Evolutionary conservation across 1,140 invertebrate genomes (phyloP).

Genomic region (Proales similis): DNA sequence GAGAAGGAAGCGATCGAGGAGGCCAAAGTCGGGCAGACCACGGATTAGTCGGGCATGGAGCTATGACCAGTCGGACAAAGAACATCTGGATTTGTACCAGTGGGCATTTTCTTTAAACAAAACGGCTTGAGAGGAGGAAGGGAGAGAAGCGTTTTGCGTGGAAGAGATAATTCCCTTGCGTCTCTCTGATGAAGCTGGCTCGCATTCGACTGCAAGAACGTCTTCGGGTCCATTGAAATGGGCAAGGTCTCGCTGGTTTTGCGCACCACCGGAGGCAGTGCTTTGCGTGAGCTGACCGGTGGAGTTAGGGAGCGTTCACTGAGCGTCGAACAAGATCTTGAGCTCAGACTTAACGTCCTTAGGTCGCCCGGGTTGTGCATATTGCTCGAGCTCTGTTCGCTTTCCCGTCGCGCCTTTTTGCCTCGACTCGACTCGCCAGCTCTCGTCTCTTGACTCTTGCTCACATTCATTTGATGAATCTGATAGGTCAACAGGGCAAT

Average conservation of each 20-base stretch:
- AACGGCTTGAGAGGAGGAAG: slow-evolving; percentile 33
- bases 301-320: slow-evolving; percentile 14
- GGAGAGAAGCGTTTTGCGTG: slow-evolving; percentile 19
- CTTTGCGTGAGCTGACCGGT: slow-evolving; percentile 17
- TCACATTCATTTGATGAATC: slow-evolving; percentile 6
- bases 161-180: slow-evolving; percentile 18
- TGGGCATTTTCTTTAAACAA: too few species aligned
- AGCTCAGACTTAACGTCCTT: slow-evolving; percentile 5
- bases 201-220: slow-evolving; percentile 10
- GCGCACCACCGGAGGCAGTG: slow-evolving; percentile 18
- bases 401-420: not conserved
- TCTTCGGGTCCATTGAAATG: slow-evolving; percentile 18
- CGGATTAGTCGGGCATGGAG: too few species aligned
- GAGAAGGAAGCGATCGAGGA: too few species aligned
- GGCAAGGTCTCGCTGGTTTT: slow-evolving; percentile 1
- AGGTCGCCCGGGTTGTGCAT: not conserved
- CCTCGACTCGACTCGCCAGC: not conserved
- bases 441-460: not conserved
- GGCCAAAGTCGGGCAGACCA: too few species aligned
- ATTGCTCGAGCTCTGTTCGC: not conserved
- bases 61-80: too few species aligned
- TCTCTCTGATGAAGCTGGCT: slow-evolving; percentile 9
- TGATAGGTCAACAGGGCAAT: slow-evolving; percentile 34
- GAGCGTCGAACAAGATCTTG: slow-evolving; percentile 10
- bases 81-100: too few species aligned